These are phyloP conservation scores for Scotopteryx bipunctaria DNA, from an alignment of 2,888 invertebrate species.

Conservation along the genomic window DNA sequence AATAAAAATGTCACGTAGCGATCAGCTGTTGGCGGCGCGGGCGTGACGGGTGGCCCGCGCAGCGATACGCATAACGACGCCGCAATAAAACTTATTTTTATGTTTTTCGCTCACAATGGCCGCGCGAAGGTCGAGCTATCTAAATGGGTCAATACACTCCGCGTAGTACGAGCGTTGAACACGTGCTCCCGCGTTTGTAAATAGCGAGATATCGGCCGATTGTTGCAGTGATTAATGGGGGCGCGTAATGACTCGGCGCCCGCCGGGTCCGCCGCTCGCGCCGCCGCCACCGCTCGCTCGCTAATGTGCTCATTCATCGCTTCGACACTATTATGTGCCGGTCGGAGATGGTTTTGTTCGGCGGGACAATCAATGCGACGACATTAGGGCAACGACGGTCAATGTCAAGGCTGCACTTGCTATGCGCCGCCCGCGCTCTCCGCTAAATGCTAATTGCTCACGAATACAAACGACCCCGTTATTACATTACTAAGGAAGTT, in stretches of 20 bases:
- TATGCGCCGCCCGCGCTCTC: conserved; percentile 55
- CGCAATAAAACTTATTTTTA: conserved; percentile 84
- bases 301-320: conserved; percentile 80
- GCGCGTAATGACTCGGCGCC: conserved; percentile 79
- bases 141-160: conserved; percentile 84
- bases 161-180: conserved; percentile 80
- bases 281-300: conserved; percentile 64
- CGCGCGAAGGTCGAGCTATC: conserved; percentile 84
- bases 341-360: conserved; percentile 76
- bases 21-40: conserved; percentile 78
- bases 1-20: conserved; percentile 84
- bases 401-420: conserved; percentile 82
- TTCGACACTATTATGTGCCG: conserved; percentile 73
- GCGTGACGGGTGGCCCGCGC: conserved; percentile 69
- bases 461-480: conserved; percentile 58
- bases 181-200: conserved; percentile 83
- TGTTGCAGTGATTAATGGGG: conserved; percentile 84
- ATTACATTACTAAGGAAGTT: conserved; percentile 38
- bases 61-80: conserved; percentile 82
- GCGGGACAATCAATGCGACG: conserved; percentile 71
- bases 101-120: conserved; percentile 84
- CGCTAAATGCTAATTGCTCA: conserved; percentile 64
- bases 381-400: conserved; percentile 73
- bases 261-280: conserved; percentile 35
- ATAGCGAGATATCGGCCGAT: conserved; percentile 84